Conservation (phyloP, 1,140 invertebrate genomes). For the Lepidotrigona ventralis region DNA sequence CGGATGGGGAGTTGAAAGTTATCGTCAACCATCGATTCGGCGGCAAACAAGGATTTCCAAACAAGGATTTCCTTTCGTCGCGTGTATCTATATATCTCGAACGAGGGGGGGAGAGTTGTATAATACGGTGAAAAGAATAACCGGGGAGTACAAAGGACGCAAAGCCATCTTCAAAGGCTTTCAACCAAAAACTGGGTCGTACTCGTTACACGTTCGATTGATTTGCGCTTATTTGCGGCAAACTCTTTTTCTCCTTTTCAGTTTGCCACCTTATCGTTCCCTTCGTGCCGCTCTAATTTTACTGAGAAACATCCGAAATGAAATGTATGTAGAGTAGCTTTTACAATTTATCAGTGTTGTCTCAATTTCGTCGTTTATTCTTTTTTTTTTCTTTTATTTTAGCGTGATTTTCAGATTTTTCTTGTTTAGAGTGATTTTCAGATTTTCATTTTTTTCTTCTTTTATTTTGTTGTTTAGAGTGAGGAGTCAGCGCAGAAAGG, state of each 20-base stretch:
- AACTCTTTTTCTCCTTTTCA: not conserved
- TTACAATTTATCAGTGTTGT: no score
- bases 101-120: not conserved
- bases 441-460: no score
- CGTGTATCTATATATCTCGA: not conserved
- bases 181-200: slow-evolving; percentile 52
- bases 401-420: no score
- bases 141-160: slow-evolving; percentile 33
- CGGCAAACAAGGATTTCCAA: slow-evolving; percentile 2
- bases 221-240: slow-evolving; percentile 45
- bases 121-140: slow-evolving; percentile 30
- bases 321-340: no score
- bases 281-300: slow-evolving; percentile 6
- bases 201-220: slow-evolving; percentile 64
- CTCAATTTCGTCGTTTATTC: no score
- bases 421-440: no score
- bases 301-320: not conserved
- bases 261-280: not conserved
- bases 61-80: slow-evolving; percentile 13
- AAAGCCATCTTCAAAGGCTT: slow-evolving; percentile 51
- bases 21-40: not conserved
- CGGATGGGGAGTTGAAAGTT: not conserved
- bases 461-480: no score
- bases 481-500: no score
- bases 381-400: no score